Evolutionary conservation across 2,113 vertebrate genomes (phyloP), one percentile per base, ranked within the genome.

Genomic region (Danio rerio): DNA sequence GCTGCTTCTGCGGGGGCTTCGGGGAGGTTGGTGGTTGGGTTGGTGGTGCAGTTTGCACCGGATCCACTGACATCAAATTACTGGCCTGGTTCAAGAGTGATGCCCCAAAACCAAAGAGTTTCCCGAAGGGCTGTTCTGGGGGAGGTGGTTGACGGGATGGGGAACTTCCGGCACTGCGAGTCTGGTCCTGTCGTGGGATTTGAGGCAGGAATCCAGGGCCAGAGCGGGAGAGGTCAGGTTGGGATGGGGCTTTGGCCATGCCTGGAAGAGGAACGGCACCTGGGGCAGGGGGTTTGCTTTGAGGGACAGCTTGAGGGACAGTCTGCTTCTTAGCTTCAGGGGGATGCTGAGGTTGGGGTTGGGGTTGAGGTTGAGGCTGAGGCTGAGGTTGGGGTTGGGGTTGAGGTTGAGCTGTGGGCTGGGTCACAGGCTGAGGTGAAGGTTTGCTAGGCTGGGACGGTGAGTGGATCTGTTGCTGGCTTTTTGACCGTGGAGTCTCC

Each of bases 71-170:
- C 91, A 99, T 98, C 6, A 99, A 94, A 1, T 95, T 99, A 89
- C 95, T 98, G 2, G 98, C 98, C 91, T 99, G 98, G 92, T 97
- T 99, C 82, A 99, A 92, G 16, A 99, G 95, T 10, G 98, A 99
- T 0, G 98, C 97, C 11, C 98, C 98, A 0, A 99, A 97, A 73
- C 98, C 98, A 0, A 99, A 98, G 81, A 99, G 94, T 90, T 98
- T 99, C 85, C 97, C 98, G 0, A 98, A 97, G 72, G 95, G 91
- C 89, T 96, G 96, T 80, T 99, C 97, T 5, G 94, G 94, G 45
- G 95, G 93, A 55, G 94, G 95, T 77, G 95, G 92, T 85, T 96
- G 94, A 86, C 95, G 96, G 0, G 88, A 93, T 5, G 93, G 94
- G 1, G 83, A 92, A 62, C 97, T 96, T 87, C 95, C 96, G 0